Evolutionary conservation across 1,140 invertebrate genomes (phyloP), one percentile per base, ranked within the genome.

Genomic region (Choristoneura fumiferana): DNA sequence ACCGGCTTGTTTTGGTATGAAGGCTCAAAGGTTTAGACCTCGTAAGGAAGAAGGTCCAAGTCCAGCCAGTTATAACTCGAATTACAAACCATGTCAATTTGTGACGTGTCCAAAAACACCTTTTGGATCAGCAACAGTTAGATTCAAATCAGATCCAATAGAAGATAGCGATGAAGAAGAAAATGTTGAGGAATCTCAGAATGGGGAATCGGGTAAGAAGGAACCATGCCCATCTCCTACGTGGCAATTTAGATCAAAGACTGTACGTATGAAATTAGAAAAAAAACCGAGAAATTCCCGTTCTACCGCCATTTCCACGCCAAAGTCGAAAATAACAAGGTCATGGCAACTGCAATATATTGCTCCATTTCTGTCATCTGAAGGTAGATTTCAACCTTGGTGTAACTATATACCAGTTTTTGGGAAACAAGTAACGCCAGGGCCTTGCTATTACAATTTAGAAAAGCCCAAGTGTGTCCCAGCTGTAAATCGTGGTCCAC

Each of bases 221-320:
- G 57, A 54, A 22, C 6, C 15, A 0, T 71, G 67, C 58, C 40
- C 52, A 6, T 37, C 45, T 18, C 74, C 57, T 8, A 78, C 71
- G 6, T 86, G 83, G 81, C 62, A 68, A 60, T 88, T 87, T 56
- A 86, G 70, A 63, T 86, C 83, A 13, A 63, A 76, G 60, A 76
- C 81, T 1, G 59, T 72, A 18, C 69, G 82, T 62, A 66, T 81
- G 60, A 78, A 75, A 62, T 57, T 80, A 1, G 40, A 58, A 13
- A 82, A 81, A 66, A 69, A 64, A 37, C 17, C 39, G 1, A n/a
- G 69, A 62, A 70, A 76, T 43, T 69, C 73, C 8, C 81, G 76
- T 33, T 74, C 78, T 29, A 69, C 71, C 8, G 76, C 80, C 53
- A 35, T 73, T 10, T 60, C 67, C 0, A 45, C 17, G 1, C 14